Evolutionary conservation across 37 sponge, comb jelly and placozoan species (phyloP).

Genomic region (Ephydatia muelleri): DNA sequence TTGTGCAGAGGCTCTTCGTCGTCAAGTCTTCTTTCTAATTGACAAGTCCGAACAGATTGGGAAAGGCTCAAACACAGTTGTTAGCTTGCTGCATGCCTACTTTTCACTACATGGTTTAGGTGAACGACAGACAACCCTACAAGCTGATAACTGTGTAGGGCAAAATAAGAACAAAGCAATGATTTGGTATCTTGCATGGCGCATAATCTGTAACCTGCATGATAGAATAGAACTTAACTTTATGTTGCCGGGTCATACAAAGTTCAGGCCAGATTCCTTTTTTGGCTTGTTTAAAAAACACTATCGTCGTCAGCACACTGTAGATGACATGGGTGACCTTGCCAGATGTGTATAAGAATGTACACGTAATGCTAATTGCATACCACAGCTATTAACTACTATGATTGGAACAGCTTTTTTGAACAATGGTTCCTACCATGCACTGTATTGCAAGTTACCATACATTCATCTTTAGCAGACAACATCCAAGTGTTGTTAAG

Average conservation of each 20-base stretch:
- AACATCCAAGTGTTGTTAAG: too few relatives aligned
- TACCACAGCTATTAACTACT: not conserved
- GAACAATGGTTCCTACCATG: too few relatives aligned
- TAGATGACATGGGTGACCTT: not conserved
- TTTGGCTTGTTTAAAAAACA: slow-evolving; percentile 37
- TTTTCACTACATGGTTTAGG: not conserved
- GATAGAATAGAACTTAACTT: slow-evolving; percentile 10
- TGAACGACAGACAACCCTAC: slow-evolving; percentile 8
- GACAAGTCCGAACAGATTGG: not conserved
- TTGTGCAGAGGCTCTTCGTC: not conserved
- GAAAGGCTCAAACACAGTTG: not conserved
- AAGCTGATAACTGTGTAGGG: slow-evolving; percentile 37
- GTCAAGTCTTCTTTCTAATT: not conserved
- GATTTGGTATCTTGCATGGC: slow-evolving; percentile 23
- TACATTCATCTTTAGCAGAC: too few relatives aligned
- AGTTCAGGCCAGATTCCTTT: slow-evolving; percentile 26
- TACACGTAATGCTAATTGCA: not conserved
- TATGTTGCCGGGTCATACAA: slow-evolving; percentile 36
- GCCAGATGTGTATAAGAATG: not conserved
- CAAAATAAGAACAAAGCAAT: slow-evolving; percentile 31
- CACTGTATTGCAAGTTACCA: too few relatives aligned
- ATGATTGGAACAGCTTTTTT: too few relatives aligned
- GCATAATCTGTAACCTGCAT: not conserved
- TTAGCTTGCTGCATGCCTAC: not conserved
- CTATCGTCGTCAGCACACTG: not conserved